Evolutionary conservation across 1,140 invertebrate species (phyloP), one percentile per base, ranked within the genome.

Genomic region (Octopus sinensis): DNA sequence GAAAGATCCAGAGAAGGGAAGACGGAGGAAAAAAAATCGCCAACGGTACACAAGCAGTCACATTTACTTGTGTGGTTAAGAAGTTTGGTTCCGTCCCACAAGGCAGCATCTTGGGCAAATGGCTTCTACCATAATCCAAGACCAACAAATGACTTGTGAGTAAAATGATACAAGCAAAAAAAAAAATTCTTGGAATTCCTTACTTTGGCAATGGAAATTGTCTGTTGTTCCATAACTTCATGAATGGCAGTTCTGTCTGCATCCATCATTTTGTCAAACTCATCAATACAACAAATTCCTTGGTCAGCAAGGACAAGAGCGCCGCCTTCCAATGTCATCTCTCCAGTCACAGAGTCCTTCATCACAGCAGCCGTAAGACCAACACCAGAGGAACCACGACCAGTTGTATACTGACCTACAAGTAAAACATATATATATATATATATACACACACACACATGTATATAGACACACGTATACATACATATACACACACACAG

Each of bases 231-330:
- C 98, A 99, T 99, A 4, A 93, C 92, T 92, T 99, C 98, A 90
- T 99, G 98, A 86, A 99, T 99, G 71, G 98, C 96, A 0, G 97
- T 98, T 86, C 98, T 93, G 91, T 99, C 98, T 13, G 90, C 89
- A 82, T 99, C 98, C 75, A 97, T 95, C 98, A 99, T 99, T 79
- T 99, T 99, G 91, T 99, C 98, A 91, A 99, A 99, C 92, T 99
- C 98, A 89, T 99, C 98, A 90, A 99, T 99, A 89, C 98, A 99
- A 90, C 98, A 99, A 62, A 99, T 96, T 51, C 98, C 94, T 88
- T 97, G 94, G 92, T 99, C 98, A 17, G 98, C 98, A 76, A 99
- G 89, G 12, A 99, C 98, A 3, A 99, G 91, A n/a, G 98, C 97
- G 43, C 98, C 98, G 54, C 98, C 98, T 91, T 99, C 98, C 5